Conservation (phyloP, 1,140 invertebrate genomes). For the Schlechtendalia chinensis region DNA sequence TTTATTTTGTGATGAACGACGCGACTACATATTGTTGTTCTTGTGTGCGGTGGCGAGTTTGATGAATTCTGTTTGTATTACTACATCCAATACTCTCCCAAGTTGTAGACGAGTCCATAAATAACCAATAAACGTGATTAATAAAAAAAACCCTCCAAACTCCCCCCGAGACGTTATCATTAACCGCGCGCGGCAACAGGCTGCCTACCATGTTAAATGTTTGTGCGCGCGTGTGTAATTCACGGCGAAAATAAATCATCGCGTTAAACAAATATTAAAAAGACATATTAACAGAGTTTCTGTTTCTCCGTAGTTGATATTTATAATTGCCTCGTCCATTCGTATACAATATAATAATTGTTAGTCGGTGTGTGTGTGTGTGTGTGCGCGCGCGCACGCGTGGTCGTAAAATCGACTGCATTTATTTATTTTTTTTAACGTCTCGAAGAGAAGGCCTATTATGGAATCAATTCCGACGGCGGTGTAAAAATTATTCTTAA, state of each 20-base stretch:
- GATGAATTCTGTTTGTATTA: no score
- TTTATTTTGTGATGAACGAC: no score
- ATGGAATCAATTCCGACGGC: background rate
- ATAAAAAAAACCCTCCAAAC: background rate
- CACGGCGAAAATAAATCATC: background rate
- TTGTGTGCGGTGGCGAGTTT: no score
- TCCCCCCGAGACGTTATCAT: background rate
- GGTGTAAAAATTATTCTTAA: background rate
- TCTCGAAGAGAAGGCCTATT: background rate
- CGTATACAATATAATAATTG: no score
- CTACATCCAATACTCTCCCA: background rate
- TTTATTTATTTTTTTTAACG: no score
- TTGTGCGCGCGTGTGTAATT: background rate
- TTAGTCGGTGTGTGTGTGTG: no score
- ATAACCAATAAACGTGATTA: background rate
- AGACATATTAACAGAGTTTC: background rate
- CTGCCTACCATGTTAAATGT: no score
- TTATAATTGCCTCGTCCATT: background rate
- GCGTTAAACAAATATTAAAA: background rate
- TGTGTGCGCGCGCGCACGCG: no score
- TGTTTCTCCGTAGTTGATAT: no score
- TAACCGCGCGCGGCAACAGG: no score
- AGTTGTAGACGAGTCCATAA: background rate
- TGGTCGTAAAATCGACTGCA: no score
- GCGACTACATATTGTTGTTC: no score